Evolutionary conservation across 2,113 vertebrate species (phyloP), one percentile per base, ranked within the genome.

Genomic region (Cochlearius cochlearius): DNA sequence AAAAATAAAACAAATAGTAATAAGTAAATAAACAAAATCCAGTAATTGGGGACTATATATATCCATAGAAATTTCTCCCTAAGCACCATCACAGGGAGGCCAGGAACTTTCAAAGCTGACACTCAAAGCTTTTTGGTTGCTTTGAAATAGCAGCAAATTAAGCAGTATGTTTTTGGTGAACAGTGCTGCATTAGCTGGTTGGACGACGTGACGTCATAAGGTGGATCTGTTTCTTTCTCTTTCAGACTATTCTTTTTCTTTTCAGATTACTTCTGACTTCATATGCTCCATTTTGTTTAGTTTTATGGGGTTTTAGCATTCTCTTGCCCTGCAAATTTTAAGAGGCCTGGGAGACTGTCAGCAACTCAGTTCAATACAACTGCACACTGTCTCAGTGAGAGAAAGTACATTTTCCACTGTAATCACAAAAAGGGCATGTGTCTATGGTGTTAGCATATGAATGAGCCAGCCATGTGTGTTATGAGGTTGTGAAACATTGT

Each of bases 151-250:
- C 13, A 60, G 10, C 6, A 74, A 74, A 69, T 73, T 66, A 63
- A 77, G 5, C 11, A 38, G 25, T 63, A 16, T 32, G 17, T 47
- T 77, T 79, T 56, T 0, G 12, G 13, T 11, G 20, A 47, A 68
- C 12, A 73, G 5, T 47, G 36, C 10, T 64, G 3, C 19, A 30
- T 59, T 56, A 39, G 7, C 7, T 67, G 39, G 7, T 19, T 45
- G 23, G 11, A 77, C 21, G 26, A 32, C 1, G 0, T 30, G 8
- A 36, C 15, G 92, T 76, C 1, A 0, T 47, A 56, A 77, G 26
- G 17, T 75, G 16, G 18, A 26, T 43, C 32, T 29, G 6, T 47
- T 82, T 60, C 39, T 74, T 90, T 45, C 58, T 72, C 6, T 30
- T 43, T 43, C 41, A 43, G 41, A 43, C 6, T 43, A 43, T 43